phyloP scores from a whole-genome alignment of 2,797 vertebrate species.

The Picus viridis region DNA sequence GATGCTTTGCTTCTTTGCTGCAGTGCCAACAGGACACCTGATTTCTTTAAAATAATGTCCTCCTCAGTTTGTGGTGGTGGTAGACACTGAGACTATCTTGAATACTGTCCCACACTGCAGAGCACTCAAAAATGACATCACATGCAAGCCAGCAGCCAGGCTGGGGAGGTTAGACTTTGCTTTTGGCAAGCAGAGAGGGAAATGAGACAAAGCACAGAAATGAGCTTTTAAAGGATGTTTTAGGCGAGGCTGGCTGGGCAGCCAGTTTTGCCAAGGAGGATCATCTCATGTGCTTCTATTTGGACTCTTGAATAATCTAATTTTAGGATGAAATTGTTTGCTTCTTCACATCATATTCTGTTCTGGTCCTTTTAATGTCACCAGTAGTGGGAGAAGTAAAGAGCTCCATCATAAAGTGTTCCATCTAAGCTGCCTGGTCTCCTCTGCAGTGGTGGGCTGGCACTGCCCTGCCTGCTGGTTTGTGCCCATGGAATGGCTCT shows the following conservation, averaged over 20 bases:
- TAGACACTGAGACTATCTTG: conserved; percentile 38
- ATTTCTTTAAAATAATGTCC: conserved; percentile 3
- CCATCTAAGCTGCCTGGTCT: not conserved
- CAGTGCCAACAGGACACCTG: not conserved
- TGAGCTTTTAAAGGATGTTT: conserved; percentile 37
- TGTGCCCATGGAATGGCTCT: not conserved
- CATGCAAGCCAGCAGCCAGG: conserved; percentile 36
- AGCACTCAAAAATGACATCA: conserved; percentile 70
- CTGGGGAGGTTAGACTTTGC: not conserved
- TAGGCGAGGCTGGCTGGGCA: not conserved
- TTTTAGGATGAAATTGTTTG: not conserved
- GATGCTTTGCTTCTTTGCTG: conserved; percentile 13
- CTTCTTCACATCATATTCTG: not conserved
- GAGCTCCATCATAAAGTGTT: not conserved
- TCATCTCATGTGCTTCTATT: not conserved
- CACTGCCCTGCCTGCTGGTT: not conserved
- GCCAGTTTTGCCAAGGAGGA: not conserved
- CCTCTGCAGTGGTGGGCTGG: not conserved
- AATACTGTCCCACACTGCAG: conserved; percentile 2
- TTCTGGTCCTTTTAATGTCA: not conserved
- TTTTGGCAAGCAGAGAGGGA: conserved; percentile 20
- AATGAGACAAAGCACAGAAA: conserved; percentile 26
- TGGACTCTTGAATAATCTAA: not conserved
- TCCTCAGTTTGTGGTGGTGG: not conserved
- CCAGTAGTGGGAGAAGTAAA: not conserved